Conservation (phyloP, 2,797 vertebrate genomes). For the Simalia tracyae region DNA sequence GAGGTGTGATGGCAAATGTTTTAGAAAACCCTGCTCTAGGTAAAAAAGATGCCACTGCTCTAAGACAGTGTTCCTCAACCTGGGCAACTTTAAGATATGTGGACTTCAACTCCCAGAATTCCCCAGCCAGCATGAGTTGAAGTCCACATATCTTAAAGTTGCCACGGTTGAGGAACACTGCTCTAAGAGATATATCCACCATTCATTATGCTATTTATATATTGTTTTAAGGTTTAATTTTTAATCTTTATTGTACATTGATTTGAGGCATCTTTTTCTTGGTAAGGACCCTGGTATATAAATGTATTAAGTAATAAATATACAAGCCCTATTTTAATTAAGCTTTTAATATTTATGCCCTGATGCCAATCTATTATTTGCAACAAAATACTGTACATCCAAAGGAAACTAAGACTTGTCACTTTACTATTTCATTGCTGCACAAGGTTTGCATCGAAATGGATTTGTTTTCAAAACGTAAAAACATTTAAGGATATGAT, state of each 20-base stretch:
- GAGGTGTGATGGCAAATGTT: no score
- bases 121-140: background rate
- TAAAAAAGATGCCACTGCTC: no score
- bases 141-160: no score
- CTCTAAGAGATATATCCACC: no score
- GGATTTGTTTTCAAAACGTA: conserved; percentile 2
- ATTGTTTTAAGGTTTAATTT: no score
- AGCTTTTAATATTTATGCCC: background rate
- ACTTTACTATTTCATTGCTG: background rate
- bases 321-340: background rate
- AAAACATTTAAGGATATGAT: conserved; percentile 15
- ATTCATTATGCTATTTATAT: no score
- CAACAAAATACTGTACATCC: background rate
- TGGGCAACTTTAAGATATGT: background rate
- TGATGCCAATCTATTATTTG: background rate
- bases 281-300: no score
- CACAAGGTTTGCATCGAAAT: background rate
- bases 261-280: no score
- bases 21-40: no score
- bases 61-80: background rate
- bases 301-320: no score
- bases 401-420: background rate
- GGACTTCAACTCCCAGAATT: background rate
- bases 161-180: no score
- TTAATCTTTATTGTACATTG: no score